Conservation (phyloP, 1,140 invertebrate species). For the Octopus sinensis region DNA sequence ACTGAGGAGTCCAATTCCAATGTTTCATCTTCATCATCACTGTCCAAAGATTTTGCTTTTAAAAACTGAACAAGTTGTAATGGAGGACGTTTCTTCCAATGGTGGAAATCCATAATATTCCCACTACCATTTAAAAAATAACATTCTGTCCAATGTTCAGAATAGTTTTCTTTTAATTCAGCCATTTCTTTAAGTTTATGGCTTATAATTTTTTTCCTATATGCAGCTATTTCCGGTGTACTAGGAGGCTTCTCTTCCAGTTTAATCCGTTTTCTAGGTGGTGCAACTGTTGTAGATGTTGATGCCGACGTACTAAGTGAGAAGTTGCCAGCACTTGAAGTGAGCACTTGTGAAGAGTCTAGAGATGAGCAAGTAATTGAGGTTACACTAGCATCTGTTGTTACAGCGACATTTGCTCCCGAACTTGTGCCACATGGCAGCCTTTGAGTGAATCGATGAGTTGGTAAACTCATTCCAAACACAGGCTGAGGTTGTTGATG, state of each 20-base stretch:
- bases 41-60: constrained; percentile 71
- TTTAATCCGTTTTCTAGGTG: constrained; percentile 53
- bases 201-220: constrained; percentile 46
- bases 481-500: neutral
- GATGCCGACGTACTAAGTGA: constrained; percentile 27
- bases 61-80: constrained; percentile 73
- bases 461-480: constrained; percentile 11
- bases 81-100: constrained; percentile 76
- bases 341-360: neutral
- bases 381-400: neutral
- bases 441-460: neutral
- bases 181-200: constrained; percentile 43
- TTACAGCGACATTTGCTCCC: constrained; percentile 5
- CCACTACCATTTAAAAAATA: constrained; percentile 81
- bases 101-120: constrained; percentile 81
- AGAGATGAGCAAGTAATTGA: neutral
- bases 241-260: constrained; percentile 51
- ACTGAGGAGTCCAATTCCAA: too few species aligned
- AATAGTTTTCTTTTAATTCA: constrained; percentile 64
- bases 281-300: constrained; percentile 33
- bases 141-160: constrained; percentile 76
- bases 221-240: constrained; percentile 43
- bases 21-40: constrained; percentile 64
- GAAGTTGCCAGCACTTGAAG: neutral
- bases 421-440: constrained; percentile 1